These are phyloP conservation scores for Palythoa grandiflora DNA, from an alignment of 92 coral and sea anemone genomes.

Conservation along the genomic window DNA sequence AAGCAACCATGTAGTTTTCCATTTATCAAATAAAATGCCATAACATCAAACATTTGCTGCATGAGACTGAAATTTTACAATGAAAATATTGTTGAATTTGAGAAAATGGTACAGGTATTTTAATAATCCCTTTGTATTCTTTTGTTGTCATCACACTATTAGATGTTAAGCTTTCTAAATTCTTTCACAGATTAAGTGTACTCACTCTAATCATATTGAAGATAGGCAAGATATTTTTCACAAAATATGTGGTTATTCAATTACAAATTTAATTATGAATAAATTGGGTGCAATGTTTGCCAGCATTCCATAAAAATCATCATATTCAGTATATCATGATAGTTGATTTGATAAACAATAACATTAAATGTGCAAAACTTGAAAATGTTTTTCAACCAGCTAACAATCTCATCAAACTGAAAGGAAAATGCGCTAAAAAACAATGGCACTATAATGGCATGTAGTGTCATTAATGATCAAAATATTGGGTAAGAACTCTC, in stretches of 20 bases:
- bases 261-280: constrained; percentile 24
- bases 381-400: constrained; percentile 68
- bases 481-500: constrained; percentile 48
- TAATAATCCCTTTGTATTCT: constrained; percentile 9
- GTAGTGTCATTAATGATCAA: constrained; percentile 53
- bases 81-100: constrained; percentile 19
- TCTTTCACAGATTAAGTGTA: constrained; percentile 14
- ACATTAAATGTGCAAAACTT: constrained; percentile 57
- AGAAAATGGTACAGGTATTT: constrained; percentile 18
- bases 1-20: constrained; percentile 24
- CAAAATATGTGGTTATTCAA: constrained; percentile 20
- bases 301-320: constrained; percentile 16
- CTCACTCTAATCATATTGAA: constrained; percentile 15
- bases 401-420: constrained; percentile 62
- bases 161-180: constrained; percentile 22
- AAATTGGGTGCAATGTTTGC: constrained; percentile 18
- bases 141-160: constrained; percentile 17
- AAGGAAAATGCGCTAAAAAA: constrained; percentile 59
- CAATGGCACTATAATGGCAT: constrained; percentile 49
- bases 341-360: constrained; percentile 48
- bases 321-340: constrained; percentile 11
- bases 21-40: constrained; percentile 6
- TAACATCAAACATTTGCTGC: constrained; percentile 21
- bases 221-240: constrained; percentile 19
- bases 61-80: constrained; percentile 13